These are phyloP conservation scores for Agrotis puta DNA, from an alignment of 2,888 invertebrate genomes.

Conservation along the genomic window DNA sequence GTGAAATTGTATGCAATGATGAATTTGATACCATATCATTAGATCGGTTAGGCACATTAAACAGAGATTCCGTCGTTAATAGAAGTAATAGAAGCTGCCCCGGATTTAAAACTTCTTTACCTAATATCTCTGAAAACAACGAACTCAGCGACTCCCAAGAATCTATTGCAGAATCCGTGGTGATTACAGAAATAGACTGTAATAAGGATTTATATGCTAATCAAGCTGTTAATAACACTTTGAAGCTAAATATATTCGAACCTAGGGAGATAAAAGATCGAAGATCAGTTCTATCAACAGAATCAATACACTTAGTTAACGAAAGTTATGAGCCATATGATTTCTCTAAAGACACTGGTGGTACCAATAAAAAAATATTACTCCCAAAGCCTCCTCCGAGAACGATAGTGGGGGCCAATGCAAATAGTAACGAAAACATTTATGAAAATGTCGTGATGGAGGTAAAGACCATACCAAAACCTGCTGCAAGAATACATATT, in stretches of 20 bases:
- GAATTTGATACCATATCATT: slow-evolving; percentile 89
- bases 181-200: slow-evolving; percentile 74
- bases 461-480: slow-evolving; percentile 77
- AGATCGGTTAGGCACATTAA: slow-evolving; percentile 84
- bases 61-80: slow-evolving; percentile 86
- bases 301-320: slow-evolving; percentile 81
- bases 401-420: slow-evolving; percentile 61
- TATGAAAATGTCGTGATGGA: slow-evolving; percentile 82
- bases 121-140: slow-evolving; percentile 88
- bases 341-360: slow-evolving; percentile 70
- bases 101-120: slow-evolving; percentile 87
- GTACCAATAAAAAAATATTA: slow-evolving; percentile 55
- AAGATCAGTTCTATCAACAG: slow-evolving; percentile 74
- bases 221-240: slow-evolving; percentile 78
- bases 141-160: slow-evolving; percentile 84
- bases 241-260: slow-evolving; percentile 82
- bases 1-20: slow-evolving; percentile 86
- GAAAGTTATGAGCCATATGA: slow-evolving; percentile 88
- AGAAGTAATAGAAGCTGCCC: slow-evolving; percentile 89
- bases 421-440: slow-evolving; percentile 71
- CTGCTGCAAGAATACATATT: slow-evolving; percentile 82
- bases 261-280: slow-evolving; percentile 73
- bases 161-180: slow-evolving; percentile 76
- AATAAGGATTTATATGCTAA: slow-evolving; percentile 61
- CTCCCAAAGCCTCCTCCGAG: slow-evolving; percentile 83